phyloP scores from a whole-genome alignment of 2,888 invertebrate genomes.

The Helicoverpa assulta region DNA sequence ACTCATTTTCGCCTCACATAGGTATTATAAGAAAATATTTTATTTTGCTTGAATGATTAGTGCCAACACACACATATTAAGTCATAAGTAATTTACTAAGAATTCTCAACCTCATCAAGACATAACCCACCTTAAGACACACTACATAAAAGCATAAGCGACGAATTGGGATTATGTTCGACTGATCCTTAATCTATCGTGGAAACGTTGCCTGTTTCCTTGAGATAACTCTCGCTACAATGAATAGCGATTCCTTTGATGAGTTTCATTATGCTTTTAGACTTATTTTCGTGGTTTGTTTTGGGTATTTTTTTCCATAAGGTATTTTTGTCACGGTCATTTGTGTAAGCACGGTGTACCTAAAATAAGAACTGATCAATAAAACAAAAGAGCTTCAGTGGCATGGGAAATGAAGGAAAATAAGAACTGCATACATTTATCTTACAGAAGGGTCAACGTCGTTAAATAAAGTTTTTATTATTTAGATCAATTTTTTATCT shows the following conservation, averaged over 20 bases:
- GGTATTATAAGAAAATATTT: too few relatives aligned
- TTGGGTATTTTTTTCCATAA: not conserved
- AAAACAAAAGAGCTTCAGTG: too few relatives aligned
- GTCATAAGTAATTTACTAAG: not conserved
- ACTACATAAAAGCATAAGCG: constrained; percentile 39
- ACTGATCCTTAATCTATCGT: constrained; percentile 50
- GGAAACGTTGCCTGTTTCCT: constrained; percentile 36
- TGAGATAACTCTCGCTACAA: constrained; percentile 40
- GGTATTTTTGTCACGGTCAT: not conserved
- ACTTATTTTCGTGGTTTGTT: not conserved
- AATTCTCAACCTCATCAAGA: not conserved
- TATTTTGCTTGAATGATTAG: too few relatives aligned
- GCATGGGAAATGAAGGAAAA: too few relatives aligned
- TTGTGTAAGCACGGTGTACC: not conserved
- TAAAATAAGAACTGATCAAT: too few relatives aligned
- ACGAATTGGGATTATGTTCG: constrained; percentile 53
- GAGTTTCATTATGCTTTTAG: constrained; percentile 32
- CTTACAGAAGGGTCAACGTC: too few relatives aligned
- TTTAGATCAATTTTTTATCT: too few relatives aligned
- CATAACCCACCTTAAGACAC: constrained; percentile 5
- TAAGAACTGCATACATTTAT: too few relatives aligned
- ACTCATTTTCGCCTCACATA: too few relatives aligned
- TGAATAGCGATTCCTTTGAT: constrained; percentile 49
- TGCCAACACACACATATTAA: too few relatives aligned
- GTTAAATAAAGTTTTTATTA: too few relatives aligned